These are phyloP conservation scores for Eulemur coronatus DNA, from an alignment of 2,797 vertebrate species.

Conservation along the genomic window DNA sequence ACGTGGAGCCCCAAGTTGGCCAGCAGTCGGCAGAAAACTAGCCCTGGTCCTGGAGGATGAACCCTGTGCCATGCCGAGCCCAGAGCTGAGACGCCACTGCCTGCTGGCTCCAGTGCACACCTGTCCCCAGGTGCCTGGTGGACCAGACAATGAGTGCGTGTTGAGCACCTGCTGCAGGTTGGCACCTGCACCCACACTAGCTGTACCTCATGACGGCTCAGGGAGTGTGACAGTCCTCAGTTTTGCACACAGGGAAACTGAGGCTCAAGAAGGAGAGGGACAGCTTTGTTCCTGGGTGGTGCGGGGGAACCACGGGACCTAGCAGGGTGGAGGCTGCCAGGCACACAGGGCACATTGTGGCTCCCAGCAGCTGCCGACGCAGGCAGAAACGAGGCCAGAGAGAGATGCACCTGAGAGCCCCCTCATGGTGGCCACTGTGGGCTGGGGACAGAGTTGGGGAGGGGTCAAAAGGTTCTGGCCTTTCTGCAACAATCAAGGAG, in stretches of 20 bases:
- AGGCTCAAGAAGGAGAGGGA: background rate
- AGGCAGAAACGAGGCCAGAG: background rate
- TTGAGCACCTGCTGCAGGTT: fast-evolving
- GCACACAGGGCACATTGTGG: background rate
- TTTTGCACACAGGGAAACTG: background rate
- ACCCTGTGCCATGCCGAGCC: background rate
- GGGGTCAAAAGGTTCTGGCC: fast-evolving
- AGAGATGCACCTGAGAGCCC: background rate
- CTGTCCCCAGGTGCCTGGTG: background rate
- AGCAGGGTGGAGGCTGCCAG: background rate
- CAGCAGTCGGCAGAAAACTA: background rate
- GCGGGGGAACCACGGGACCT: background rate
- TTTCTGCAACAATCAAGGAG: background rate
- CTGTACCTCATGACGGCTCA: fast-evolving
- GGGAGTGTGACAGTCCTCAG: fast-evolving
- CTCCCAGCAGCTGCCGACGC: fast-evolving
- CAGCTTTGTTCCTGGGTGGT: background rate
- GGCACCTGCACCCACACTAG: fast-evolving
- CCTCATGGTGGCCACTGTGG: fast-evolving
- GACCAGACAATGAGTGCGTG: fast-evolving
- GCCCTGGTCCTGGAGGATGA: background rate
- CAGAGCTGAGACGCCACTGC: background rate
- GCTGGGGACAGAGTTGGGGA: background rate
- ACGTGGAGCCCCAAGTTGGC: background rate
- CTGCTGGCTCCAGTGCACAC: fast-evolving